Percentiles rank a stretch among this genome's conserved stretches.
Evolutionary conservation across 2,113 vertebrate genomes (phyloP).

Genomic region (Sorex araneus): DNA sequence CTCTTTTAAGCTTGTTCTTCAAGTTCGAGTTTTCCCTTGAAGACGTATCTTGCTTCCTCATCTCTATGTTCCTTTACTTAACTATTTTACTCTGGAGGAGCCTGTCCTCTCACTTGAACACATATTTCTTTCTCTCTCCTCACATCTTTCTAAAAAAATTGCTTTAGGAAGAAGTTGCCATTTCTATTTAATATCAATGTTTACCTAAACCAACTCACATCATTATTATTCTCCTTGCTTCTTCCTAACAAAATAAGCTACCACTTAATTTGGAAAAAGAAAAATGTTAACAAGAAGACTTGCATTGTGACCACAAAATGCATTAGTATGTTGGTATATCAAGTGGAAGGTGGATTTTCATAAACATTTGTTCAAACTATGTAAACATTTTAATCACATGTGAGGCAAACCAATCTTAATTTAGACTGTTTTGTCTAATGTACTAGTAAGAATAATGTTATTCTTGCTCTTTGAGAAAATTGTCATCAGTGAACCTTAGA

Average conservation of each 20-base stretch:
- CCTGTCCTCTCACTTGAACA: no score
- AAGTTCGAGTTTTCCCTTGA: no score
- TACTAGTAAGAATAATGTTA: not conserved
- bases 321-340: not conserved
- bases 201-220: not conserved
- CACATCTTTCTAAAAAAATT: not conserved
- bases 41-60: no score
- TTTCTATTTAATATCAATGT: not conserved
- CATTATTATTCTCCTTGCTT: not conserved
- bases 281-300: constrained; percentile 15
- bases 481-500: not conserved
- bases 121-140: no score
- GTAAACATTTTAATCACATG: not conserved
- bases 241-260: not conserved
- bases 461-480: constrained; percentile 3
- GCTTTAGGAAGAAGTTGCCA: not conserved
- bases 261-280: not conserved
- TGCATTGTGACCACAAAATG: not conserved
- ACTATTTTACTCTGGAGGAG: no score
- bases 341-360: not conserved
- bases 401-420: not conserved
- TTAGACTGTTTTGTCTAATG: constrained; percentile 16
- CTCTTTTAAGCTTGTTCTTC: no score
- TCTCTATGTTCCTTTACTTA: no score
- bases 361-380: constrained; percentile 23